These are phyloP conservation scores for Aythya baeri DNA, from an alignment of 2,113 vertebrate genomes.

Conservation along the genomic window DNA sequence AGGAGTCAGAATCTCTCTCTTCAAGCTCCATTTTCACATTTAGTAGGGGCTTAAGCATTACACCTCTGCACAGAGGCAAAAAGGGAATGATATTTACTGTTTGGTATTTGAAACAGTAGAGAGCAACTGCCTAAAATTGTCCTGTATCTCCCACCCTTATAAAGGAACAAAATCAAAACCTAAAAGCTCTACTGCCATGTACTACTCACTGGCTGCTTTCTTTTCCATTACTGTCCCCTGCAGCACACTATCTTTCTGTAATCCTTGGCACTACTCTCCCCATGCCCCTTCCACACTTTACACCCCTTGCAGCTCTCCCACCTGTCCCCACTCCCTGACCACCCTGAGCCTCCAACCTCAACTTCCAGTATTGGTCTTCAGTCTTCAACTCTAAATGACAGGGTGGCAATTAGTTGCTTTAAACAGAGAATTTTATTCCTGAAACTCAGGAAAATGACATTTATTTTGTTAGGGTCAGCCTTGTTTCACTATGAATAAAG, in stretches of 20 bases:
- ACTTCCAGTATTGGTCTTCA: not conserved
- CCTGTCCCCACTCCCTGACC: no score
- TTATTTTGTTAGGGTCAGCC: not conserved
- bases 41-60: not conserved
- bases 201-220: not conserved
- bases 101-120: not conserved
- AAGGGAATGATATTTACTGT: not conserved
- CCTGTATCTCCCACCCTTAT: not conserved
- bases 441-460: not conserved
- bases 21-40: not conserved
- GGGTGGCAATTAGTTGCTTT: not conserved
- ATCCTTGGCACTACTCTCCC: fast-evolving
- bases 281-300: fast-evolving
- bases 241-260: not conserved
- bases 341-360: not conserved
- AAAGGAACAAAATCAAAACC: not conserved
- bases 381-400: not conserved
- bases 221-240: not conserved
- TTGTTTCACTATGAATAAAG: not conserved
- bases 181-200: not conserved
- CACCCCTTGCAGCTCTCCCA: not conserved
- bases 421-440: not conserved
- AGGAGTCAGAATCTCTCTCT: not conserved
- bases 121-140: not conserved
- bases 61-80: not conserved